Evolutionary conservation across 2,888 invertebrate species (phyloP).

Genomic region (Mythimna pallens): DNA sequence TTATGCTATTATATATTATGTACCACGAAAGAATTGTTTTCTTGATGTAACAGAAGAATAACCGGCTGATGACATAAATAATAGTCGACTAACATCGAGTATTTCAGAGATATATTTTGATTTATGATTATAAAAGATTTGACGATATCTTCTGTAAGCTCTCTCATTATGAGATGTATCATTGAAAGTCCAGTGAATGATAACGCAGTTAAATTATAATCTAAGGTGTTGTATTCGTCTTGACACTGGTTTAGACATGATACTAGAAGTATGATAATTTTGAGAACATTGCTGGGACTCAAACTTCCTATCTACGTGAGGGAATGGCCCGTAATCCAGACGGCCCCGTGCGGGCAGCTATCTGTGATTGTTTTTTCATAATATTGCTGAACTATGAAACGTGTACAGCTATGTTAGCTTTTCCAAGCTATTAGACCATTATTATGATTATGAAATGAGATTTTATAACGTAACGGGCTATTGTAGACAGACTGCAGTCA

Average conservation of each 20-base stretch:
- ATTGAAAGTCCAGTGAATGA: constrained; percentile 8
- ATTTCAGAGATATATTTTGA: no score
- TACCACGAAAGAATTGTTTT: no score
- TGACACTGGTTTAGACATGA: constrained; percentile 41
- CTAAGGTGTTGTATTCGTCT: constrained; percentile 11
- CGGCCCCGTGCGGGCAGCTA: not conserved
- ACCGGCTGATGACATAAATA: not conserved
- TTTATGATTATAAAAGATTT: no score
- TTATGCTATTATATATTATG: no score
- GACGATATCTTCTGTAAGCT: not conserved
- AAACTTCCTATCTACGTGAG: no score
- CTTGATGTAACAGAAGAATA: not conserved
- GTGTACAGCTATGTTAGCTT: not conserved
- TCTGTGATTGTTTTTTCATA: constrained; percentile 12
- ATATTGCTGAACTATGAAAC: not conserved
- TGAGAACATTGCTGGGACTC: no score
- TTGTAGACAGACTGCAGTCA: constrained; percentile 2
- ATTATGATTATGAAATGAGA: not conserved
- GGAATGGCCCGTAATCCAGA: no score
- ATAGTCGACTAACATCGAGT: not conserved
- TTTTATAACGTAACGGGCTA: constrained; percentile 3
- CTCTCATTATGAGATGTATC: not conserved
- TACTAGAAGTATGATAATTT: no score
- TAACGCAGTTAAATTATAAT: constrained; percentile 26
- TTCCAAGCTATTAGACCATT: no score